Percentiles rank a stretch among this genome's conserved stretches.
These are phyloP conservation scores for Larimichthys crocea DNA, from an alignment of 2,113 vertebrate genomes.

Conservation along the genomic window DNA sequence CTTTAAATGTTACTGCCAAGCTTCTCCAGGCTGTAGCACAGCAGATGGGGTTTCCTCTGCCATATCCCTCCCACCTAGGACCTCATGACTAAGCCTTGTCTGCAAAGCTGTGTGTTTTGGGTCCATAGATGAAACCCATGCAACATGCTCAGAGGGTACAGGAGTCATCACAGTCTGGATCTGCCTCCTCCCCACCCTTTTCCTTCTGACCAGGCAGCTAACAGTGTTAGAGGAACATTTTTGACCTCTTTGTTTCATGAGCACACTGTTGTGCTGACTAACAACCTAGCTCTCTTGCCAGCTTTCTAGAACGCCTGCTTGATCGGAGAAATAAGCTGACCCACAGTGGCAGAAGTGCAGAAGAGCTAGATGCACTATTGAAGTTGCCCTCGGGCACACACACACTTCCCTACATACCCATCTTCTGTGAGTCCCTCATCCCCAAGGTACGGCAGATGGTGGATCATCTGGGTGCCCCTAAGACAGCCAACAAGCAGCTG, in stretches of 20 bases:
- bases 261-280: conserved; percentile 14
- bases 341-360: neutral
- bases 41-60: neutral
- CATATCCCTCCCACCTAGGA: neutral
- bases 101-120: conserved; percentile 9
- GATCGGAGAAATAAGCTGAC: neutral
- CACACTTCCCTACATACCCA: neutral
- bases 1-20: neutral
- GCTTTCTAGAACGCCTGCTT: neutral
- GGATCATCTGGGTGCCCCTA: conserved; percentile 16
- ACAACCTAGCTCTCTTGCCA: conserved; percentile 12
- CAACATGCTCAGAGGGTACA: neutral
- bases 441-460: conserved; percentile 19
- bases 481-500: conserved; percentile 8
- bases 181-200: neutral
- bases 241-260: neutral
- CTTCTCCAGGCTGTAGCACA: conserved; percentile 7
- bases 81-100: neutral
- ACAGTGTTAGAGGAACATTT: neutral
- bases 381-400: neutral
- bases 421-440: neutral
- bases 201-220: conserved; percentile 1
- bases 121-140: neutral
- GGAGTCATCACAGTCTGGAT: neutral
- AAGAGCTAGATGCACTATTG: neutral